phyloP scores from a whole-genome alignment of 2,888 invertebrate species.

The Anthophora plumipes region DNA sequence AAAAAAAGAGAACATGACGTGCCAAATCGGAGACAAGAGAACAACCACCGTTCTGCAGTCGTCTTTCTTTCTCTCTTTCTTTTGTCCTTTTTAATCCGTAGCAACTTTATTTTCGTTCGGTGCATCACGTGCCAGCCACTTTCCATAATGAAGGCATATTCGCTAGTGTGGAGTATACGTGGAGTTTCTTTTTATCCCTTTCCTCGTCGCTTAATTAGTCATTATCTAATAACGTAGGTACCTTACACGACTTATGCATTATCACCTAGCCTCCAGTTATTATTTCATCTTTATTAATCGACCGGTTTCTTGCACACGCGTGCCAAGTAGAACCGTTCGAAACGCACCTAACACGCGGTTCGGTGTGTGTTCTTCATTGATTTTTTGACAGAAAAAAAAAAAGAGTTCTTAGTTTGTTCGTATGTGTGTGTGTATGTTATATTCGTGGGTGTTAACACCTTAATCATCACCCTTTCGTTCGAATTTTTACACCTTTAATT shows the following conservation, averaged over 20 bases:
- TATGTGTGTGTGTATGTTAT: background rate
- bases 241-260: conserved; percentile 75
- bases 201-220: conserved; percentile 72
- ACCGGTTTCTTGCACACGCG: too few relatives aligned
- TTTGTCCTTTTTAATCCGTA: conserved; percentile 57
- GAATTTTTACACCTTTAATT: background rate
- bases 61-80: conserved; percentile 21
- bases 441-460: conserved; percentile 14
- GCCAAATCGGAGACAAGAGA: conserved; percentile 66
- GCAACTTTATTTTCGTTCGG: conserved; percentile 80
- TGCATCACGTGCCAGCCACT: conserved; percentile 80
- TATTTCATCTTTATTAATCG: conserved; percentile 29
- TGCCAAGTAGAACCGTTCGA: too few relatives aligned
- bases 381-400: too few relatives aligned
- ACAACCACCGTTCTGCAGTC: conserved; percentile 51
- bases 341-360: too few relatives aligned
- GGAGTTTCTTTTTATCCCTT: conserved; percentile 65
- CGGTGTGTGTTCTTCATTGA: too few relatives aligned
- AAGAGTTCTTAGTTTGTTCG: too few relatives aligned
- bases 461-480: background rate
- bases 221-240: conserved; percentile 74
- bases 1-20: conserved; percentile 22
- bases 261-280: conserved; percentile 75
- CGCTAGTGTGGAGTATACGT: conserved; percentile 78
- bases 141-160: conserved; percentile 81